Conservation (phyloP, 2,113 vertebrate species). For the Opisthocomus hoazin region DNA sequence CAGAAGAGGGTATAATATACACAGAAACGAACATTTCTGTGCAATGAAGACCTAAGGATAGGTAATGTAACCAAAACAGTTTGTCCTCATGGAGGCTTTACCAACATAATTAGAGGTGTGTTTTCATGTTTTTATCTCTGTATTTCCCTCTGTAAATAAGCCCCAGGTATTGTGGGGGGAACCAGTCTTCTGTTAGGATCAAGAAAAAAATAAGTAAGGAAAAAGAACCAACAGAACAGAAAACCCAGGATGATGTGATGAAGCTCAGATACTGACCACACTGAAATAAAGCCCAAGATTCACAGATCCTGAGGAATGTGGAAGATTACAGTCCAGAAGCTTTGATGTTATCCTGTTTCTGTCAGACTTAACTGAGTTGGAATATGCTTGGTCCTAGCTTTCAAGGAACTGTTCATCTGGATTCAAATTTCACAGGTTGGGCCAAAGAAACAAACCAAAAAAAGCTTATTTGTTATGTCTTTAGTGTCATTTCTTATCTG, state of each 20-base stretch:
- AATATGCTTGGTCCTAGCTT: neutral
- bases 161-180: neutral
- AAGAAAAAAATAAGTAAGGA: neutral
- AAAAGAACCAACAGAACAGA: neutral
- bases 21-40: neutral
- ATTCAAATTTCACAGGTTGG: neutral
- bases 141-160: neutral
- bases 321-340: neutral
- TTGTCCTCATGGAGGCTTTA: neutral
- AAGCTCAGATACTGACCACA: neutral
- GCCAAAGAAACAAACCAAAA: neutral
- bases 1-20: neutral
- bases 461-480: neutral
- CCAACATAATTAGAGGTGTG: neutral
- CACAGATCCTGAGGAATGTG: neutral
- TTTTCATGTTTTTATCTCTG: neutral
- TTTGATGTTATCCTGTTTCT: neutral
- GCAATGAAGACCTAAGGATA: neutral
- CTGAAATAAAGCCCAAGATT: neutral
- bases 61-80: neutral
- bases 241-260: neutral
- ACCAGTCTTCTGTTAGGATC: neutral
- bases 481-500: neutral
- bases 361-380: neutral
- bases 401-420: neutral